Conservation (phyloP, 2,888 invertebrate species). For the Apodemia hepburni region DNA sequence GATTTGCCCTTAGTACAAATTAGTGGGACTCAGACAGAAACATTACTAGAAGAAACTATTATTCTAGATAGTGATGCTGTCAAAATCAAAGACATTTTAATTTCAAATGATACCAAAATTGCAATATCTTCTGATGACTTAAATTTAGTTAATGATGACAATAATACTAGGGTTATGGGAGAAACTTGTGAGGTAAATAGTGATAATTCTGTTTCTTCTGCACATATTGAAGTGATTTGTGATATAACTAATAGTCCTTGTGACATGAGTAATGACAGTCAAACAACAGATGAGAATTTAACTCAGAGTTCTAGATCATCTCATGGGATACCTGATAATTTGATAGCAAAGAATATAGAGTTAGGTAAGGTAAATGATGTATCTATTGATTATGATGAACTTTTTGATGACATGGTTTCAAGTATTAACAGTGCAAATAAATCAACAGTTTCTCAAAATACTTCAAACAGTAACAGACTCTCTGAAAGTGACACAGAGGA, state of each 20-base stretch:
- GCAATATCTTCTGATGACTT: neutral
- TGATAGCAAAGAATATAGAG: slow-evolving; percentile 4
- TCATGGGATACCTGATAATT: slow-evolving; percentile 28
- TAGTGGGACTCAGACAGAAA: slow-evolving; percentile 31
- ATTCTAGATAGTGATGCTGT: slow-evolving; percentile 30
- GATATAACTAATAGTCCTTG: slow-evolving; percentile 13
- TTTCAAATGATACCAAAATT: neutral
- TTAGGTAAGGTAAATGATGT: slow-evolving; percentile 49
- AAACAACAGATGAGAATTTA: slow-evolving; percentile 42
- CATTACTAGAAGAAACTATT: slow-evolving; percentile 44
- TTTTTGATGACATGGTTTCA: slow-evolving; percentile 33
- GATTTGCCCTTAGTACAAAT: slow-evolving; percentile 48
- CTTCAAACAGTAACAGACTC: slow-evolving; percentile 10
- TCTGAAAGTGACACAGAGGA: neutral
- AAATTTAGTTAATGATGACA: neutral
- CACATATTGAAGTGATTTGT: slow-evolving; percentile 16
- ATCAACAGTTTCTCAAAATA: neutral
- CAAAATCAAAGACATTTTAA: neutral
- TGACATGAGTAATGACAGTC: slow-evolving; percentile 2
- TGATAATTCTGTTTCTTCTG: slow-evolving; percentile 16
- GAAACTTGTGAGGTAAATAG: slow-evolving; percentile 7
- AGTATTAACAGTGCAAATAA: slow-evolving; percentile 12
- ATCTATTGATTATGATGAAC: slow-evolving; percentile 65
- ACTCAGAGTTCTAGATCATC: slow-evolving; percentile 47
- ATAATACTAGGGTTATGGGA: neutral